Base-by-base conservation (phyloP, 2,113 vertebrate species). In the Aegithalos caudatus region DNA sequence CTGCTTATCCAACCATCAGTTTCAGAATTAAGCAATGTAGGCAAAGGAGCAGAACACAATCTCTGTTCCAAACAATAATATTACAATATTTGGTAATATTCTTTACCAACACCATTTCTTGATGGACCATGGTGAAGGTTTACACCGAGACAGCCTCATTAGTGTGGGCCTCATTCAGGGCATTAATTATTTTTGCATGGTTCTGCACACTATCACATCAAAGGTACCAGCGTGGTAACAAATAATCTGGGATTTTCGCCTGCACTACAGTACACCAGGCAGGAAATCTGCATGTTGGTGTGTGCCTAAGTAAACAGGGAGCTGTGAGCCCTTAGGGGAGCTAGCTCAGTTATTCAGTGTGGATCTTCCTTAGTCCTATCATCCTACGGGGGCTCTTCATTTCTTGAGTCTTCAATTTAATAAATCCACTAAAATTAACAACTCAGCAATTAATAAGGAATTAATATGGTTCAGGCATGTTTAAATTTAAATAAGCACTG, bases 391-490 rank as follows among this genome's bases (percentile, higher is more conserved):
- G 93, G 53, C 25, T 57, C 40, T 72, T 86, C 10, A 38, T 69
- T 87, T 82, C 70, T 91, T 65, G 35, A 92, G 48, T 77, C 78
- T 94, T 76, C 81, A 73, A 61, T 92, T 96, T 92, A 89, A 92
- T 82, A 92, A 92, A 95, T 35, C 70, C 45, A 91, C 42, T 85
- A n/a, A 76, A 94, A 86, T 84, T 90, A 94, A 81, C 65, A 87
- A 71, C 89, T 87, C 65, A 42, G 92, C 48, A 79, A 40, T 95
- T 89, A 94, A 79, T 65, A 85, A 69, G 73, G 42, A 91, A 91
- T 94, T 81, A 33, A 87, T 69, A 65, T 11, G 25, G 29, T 53
- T 82, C 53, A 85, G 70, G 70, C 42, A 65, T 57, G 14, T 82
- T 92, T 89, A 38, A 95, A 90, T 70, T 73, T 90, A 89, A 91